Evolutionary conservation across 1,140 invertebrate genomes (phyloP).

Genomic region (Tachypleus tridentatus): DNA sequence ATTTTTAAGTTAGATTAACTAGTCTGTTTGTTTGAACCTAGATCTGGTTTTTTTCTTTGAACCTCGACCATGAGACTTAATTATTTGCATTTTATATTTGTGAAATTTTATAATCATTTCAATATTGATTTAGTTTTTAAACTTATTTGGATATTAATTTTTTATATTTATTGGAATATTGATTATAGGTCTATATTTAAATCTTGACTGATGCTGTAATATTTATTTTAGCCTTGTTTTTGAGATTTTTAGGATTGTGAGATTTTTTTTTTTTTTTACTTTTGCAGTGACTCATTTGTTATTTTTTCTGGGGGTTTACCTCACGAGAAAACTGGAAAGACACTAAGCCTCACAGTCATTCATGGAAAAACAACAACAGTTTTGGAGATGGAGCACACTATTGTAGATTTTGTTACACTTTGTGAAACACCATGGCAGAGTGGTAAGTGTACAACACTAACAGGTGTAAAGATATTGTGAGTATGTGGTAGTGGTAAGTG

Average conservation of each 20-base stretch:
- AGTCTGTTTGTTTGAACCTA: too few relatives aligned
- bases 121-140: too few relatives aligned
- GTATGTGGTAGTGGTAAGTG: too few relatives aligned
- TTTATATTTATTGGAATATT: too few relatives aligned
- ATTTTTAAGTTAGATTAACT: too few relatives aligned
- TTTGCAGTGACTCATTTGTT: conserved; percentile 62
- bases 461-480: not conserved
- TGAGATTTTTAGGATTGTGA: conserved; percentile 18
- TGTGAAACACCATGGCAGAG: conserved; percentile 86
- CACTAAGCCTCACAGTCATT: conserved; percentile 91
- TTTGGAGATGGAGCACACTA: conserved; percentile 97
- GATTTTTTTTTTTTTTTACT: conserved; percentile 1
- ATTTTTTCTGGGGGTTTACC: conserved; percentile 93
- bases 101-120: too few relatives aligned
- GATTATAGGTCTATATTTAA: not conserved
- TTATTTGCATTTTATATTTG: too few relatives aligned
- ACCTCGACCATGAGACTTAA: too few relatives aligned
- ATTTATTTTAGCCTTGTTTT: conserved; percentile 1
- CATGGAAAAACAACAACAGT: conserved; percentile 90
- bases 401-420: conserved; percentile 91
- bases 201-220: conserved; percentile 5
- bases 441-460: conserved; percentile 11
- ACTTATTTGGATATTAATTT: too few relatives aligned
- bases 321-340: conserved; percentile 71
- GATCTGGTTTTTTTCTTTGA: too few relatives aligned